Evolutionary conservation across 2,888 invertebrate genomes (phyloP), one percentile per base, ranked within the genome.

Genomic region (Masnerella sp.): DNA sequence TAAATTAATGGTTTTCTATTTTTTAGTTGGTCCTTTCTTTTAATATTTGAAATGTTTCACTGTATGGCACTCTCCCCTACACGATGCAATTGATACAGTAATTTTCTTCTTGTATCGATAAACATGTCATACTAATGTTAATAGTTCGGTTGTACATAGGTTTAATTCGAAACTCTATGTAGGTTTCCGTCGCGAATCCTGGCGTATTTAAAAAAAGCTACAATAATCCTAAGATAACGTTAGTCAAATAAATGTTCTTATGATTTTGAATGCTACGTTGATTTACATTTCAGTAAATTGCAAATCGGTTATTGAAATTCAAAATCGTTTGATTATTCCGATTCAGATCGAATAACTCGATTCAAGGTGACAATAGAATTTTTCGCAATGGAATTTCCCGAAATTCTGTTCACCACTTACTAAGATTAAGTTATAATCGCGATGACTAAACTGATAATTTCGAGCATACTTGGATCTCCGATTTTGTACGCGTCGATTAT

Each of bases 81-180:
- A n/a, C n/a, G n/a, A n/a, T n/a, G n/a, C n/a, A n/a, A n/a, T n/a
- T n/a, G n/a, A n/a, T n/a, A n/a, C n/a, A n/a, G n/a, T n/a, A n/a
- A n/a, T n/a, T n/a, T n/a, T n/a, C n/a, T n/a, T n/a, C n/a, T n/a
- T n/a, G n/a, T 36, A 15, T 7, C 45, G 28, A 38, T 38, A 25
- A 47, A 47, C 12, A 15, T 47, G 47, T 36, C 59, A 17, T 15
- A 11, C 49, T 36, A 45, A 42, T 34, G 32, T 51, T 42, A 40
- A 22, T 32, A 51, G 9, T 51, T 64, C 14, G 25, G 43, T 64
- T 51, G 51, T 64, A 42, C 2, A 45, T 25, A 58, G 30, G 43
- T 18, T 56, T 43, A 40, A 20, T 42, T 62, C 32, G 5, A 47
- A 5, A n/a, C n/a, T n/a, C n/a, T n/a, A n/a, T n/a, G 15, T 34